Conservation (phyloP, 2,888 invertebrate genomes). For the Marasmarcha lunaedactyla region DNA sequence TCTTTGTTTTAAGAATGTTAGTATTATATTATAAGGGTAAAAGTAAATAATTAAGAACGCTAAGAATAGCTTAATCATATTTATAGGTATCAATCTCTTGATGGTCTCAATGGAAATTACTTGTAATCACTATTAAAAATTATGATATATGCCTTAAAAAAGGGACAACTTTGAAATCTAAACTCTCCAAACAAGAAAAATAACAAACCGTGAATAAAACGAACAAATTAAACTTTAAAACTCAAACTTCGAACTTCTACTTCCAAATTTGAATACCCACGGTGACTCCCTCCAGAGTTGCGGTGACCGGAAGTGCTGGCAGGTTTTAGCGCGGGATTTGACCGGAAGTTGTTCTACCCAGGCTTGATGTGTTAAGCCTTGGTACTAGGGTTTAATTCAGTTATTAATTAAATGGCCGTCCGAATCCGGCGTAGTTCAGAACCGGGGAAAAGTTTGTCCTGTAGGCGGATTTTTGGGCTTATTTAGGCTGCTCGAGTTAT, state of each 20-base stretch:
- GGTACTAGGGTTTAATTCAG: slow-evolving; percentile 48
- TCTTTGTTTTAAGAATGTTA: no score
- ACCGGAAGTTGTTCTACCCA: slow-evolving; percentile 53
- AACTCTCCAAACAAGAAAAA: no score
- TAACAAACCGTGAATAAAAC: no score
- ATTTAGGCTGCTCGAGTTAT: no score
- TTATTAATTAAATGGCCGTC: slow-evolving; percentile 60
- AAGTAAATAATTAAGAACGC: no score
- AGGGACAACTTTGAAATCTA: no score
- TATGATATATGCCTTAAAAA: no score
- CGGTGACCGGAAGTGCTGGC: slow-evolving; percentile 54
- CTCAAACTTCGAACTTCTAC: not conserved
- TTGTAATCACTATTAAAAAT: no score
- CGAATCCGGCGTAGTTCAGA: slow-evolving; percentile 38
- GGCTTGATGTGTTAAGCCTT: slow-evolving; percentile 56
- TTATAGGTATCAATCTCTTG: no score
- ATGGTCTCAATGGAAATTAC: no score
- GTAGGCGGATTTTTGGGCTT: not conserved
- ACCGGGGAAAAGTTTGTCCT: slow-evolving; percentile 7
- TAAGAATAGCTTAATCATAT: no score
- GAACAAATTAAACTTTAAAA: not conserved
- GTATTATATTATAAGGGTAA: no score
- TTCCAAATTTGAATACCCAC: slow-evolving; percentile 16
- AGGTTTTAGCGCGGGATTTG: slow-evolving; percentile 51
- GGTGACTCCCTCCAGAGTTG: slow-evolving; percentile 35